Percentiles rank a stretch among this genome's conserved stretches.
Evolutionary conservation across 2,797 vertebrate species (phyloP).

Genomic region (Micropoecilia bifurca): DNA sequence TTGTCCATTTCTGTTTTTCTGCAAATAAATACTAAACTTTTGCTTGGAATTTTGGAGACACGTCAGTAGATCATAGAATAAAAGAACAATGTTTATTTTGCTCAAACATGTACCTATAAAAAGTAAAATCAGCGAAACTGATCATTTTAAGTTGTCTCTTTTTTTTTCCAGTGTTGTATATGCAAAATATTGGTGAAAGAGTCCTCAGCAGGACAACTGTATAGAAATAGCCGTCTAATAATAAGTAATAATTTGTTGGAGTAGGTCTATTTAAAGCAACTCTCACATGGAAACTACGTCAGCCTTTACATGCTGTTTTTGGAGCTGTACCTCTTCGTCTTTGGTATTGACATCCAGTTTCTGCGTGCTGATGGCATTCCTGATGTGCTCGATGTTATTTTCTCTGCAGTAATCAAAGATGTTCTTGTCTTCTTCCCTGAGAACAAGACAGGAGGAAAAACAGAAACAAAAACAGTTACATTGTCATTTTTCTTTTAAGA

Average conservation of each 20-base stretch:
- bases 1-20: no score
- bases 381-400: conserved; percentile 94
- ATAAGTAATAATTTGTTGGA: conserved; percentile 10
- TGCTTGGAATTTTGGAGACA: no score
- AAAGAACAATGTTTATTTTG: no score
- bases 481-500: neutral
- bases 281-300: conserved; percentile 1
- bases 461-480: neutral
- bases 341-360: conserved; percentile 90
- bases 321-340: conserved; percentile 91
- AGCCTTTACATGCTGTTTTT: conserved; percentile 16
- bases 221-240: neutral
- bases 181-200: conserved; percentile 2
- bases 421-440: conserved; percentile 97
- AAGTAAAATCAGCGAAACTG: no score
- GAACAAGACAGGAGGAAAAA: conserved; percentile 15
- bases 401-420: conserved; percentile 99
- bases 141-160: no score
- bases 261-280: conserved; percentile 5
- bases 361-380: conserved; percentile 88
- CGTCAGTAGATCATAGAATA: no score
- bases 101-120: no score
- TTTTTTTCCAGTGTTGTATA: neutral
- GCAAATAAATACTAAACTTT: no score
- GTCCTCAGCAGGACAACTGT: conserved; percentile 13